Evolutionary conservation across 1,140 invertebrate genomes (phyloP).

Genomic region (Pinna nobilis): DNA sequence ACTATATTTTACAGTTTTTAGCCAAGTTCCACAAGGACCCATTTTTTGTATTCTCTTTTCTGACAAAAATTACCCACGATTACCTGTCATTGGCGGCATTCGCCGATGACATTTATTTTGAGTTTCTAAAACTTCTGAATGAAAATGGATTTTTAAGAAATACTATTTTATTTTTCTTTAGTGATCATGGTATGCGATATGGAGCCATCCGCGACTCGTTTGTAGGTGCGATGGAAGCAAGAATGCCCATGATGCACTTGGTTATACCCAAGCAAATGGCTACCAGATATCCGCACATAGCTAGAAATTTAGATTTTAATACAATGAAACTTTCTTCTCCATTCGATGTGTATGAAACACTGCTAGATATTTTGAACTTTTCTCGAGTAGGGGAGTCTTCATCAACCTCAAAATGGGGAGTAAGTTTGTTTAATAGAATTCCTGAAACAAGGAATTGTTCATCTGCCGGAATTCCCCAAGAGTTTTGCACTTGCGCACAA

Average conservation of each 20-base stretch:
- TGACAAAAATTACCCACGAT: conserved; percentile 72
- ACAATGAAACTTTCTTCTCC: conserved; percentile 73
- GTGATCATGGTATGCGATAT: conserved; percentile 94
- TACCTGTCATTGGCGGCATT: conserved; percentile 59
- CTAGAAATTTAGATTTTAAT: conserved; percentile 83
- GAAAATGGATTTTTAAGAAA: conserved; percentile 71
- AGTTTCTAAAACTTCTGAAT: conserved; percentile 64
- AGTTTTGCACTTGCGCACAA: conserved; percentile 74
- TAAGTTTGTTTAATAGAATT: conserved; percentile 72
- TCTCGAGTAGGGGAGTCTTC: conserved; percentile 21
- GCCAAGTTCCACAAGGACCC: conserved; percentile 51
- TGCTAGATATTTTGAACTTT: conserved; percentile 70
- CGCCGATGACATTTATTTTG: conserved; percentile 62
- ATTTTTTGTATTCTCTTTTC: conserved; percentile 73
- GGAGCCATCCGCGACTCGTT: conserved; percentile 86
- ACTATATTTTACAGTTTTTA: conserved; percentile 65
- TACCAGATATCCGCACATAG: conserved; percentile 79
- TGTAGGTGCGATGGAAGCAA: conserved; percentile 90
- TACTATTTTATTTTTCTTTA: conserved; percentile 85
- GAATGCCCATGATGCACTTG: conserved; percentile 90
- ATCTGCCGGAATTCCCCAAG: conserved; percentile 68
- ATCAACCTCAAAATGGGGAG: conserved; percentile 61
- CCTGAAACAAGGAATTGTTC: conserved; percentile 71
- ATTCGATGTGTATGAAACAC: conserved; percentile 75
- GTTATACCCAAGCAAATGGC: conserved; percentile 85